Base-by-base conservation (phyloP, 2,113 vertebrate genomes). In the Poicephalus meyeri region DNA sequence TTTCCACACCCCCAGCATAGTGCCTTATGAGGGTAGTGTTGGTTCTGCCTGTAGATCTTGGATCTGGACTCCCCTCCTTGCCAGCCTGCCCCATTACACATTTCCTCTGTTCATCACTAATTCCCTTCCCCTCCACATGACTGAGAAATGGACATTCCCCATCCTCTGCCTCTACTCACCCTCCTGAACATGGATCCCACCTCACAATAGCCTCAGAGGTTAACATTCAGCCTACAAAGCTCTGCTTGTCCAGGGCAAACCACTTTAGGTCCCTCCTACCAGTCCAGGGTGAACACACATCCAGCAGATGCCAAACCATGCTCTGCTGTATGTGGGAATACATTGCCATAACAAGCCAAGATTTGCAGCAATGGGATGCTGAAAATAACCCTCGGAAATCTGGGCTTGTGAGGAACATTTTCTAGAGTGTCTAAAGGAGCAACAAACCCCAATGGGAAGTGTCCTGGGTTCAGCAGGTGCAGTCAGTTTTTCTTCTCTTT, bases 261-360 rank as follows among this genome's bases (percentile, higher is more conserved):
- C 65, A 47, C 29, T 37, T 4, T 1, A 52, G 42, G 25, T 50
- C 28, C 52, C 41, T 52, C 13, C 7, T 0, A 3, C 8, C 52
- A n/a, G 6, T 8, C 35, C 3, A 5, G 7, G 12, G 17, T 24
- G 25, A 49, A 56, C 49, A 64, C 25, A 11, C 21, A 28, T 8
- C 25, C 46, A 25, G 18, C 31, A 33, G 35, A 2, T 31, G 7
- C 1, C 52, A 42, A 63, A 68, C 10, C 20, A 13, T 1, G 6
- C 14, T 12, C 33, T 3, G 3, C 20, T 7, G 3, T 3, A 2
- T 2, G 10, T 35, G 1, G 4, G 55, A 58, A 39, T 7, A 17
- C 7, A 5, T 9, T 18, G n/a, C 35, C 6, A 24, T 10, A 29
- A 20, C 31, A 64, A 41, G 12, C 14, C 50, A 60, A 60, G 74